A percentile compares a stretch with the other conserved stretches of the same genome.
Evolutionary conservation across 2,797 vertebrate species (phyloP).

Genomic region (Pangasius djambal): DNA sequence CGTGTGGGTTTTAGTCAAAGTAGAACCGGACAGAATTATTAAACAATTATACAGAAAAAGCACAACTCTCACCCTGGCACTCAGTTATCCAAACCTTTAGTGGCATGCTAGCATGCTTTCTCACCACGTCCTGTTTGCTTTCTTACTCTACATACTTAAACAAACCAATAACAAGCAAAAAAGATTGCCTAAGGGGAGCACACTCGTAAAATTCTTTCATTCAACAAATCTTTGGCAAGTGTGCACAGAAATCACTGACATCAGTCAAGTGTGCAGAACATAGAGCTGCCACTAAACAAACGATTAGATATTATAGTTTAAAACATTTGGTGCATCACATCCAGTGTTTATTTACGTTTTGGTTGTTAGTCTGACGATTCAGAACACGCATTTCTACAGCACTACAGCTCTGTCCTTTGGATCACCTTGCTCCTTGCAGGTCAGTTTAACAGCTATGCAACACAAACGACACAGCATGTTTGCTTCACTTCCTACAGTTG

Average conservation of each 20-base stretch:
- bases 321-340: not conserved
- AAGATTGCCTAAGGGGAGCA: not conserved
- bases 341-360: not conserved
- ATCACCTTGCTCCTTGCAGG: not conserved
- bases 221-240: not conserved
- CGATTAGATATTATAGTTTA: not conserved
- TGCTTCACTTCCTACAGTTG: not conserved
- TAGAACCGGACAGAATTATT: not conserved
- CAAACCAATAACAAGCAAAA: not conserved
- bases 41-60: not conserved
- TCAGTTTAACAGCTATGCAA: not conserved
- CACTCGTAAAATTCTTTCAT: not conserved
- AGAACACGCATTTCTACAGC: not conserved
- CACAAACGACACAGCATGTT: no score
- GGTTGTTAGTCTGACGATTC: not conserved
- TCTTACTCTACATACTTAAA: not conserved
- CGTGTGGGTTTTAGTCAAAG: not conserved
- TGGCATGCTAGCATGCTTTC: not conserved
- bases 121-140: not conserved
- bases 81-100: not conserved
- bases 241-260: not conserved
- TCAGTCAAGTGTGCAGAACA: not conserved
- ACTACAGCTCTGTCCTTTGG: not conserved
- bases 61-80: not conserved
- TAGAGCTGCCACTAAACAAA: not conserved